Conservation (phyloP, 2,797 vertebrate species). For the Perodicticus potto region DNA sequence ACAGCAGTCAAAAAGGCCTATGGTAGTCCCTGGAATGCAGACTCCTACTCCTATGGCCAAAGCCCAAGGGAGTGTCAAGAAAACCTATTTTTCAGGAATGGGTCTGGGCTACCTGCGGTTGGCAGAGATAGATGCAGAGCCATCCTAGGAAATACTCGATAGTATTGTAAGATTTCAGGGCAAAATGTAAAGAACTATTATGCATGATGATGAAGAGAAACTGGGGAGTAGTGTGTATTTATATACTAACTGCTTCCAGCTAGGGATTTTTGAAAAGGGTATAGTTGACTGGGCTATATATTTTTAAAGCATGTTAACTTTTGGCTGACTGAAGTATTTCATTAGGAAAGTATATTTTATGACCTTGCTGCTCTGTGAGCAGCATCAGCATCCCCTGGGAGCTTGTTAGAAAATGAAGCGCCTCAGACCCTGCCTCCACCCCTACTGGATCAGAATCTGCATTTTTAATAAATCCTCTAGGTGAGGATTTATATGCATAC, state of each 20-base stretch:
- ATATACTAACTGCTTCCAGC: not conserved
- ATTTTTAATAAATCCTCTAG: not conserved
- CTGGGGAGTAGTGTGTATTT: not conserved
- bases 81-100: not conserved
- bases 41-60: not conserved
- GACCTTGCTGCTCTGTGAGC: not conserved
- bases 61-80: not conserved
- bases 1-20: not conserved
- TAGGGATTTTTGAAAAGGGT: conserved; percentile 30
- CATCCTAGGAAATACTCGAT: not conserved
- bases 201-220: not conserved
- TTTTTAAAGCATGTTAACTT: conserved; percentile 5
- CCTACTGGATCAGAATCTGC: not conserved
- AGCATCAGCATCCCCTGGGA: not conserved
- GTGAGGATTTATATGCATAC: not conserved
- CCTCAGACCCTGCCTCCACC: not conserved
- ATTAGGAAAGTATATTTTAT: conserved; percentile 4
- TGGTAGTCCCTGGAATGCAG: not conserved
- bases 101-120: not conserved
- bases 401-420: not conserved
- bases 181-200: not conserved
- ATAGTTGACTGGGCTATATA: not conserved
- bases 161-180: not conserved
- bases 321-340: conserved; percentile 35
- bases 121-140: not conserved